Base-by-base conservation (phyloP, 2,113 vertebrate species). In the Hippocampus guttulatus region DNA sequence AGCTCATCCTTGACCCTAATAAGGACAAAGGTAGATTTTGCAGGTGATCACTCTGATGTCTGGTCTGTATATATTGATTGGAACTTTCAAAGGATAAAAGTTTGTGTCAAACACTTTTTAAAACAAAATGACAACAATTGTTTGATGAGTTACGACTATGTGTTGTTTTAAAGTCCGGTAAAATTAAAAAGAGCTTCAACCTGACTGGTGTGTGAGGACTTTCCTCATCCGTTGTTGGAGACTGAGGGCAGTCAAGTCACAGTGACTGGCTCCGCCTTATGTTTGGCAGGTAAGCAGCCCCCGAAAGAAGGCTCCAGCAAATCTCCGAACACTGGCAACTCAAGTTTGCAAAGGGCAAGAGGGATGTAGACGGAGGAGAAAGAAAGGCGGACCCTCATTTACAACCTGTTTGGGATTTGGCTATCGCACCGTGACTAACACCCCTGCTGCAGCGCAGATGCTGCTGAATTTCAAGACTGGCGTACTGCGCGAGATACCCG, bases 361-460 rank as follows among this genome's bases (percentile, higher is more conserved):
- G 85, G 82, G 85, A 87, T 84, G 70, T 75, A 87, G 89, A 90
- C 81, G 85, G 77, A 87, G 79, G 83, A 79, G 83, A 81, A 73
- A 81, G 86, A 89, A 88, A 89, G 79, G 79, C 88, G 86, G 88
- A 90, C 88, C 86, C 85, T 86, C 82, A 86, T 93, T 92, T 93
- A 92, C 89, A 92, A 92, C 91, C 89, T 91, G 91, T 91, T 91
- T 90, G 90, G 90, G 91, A 91, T 91, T 91, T 90, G 90, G 89
- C 89, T 86, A 84, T 82, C 82, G 87, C 86, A 88, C 86, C 86
- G 85, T 92, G 88, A 91, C 91, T 91, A 92, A 92, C 89, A 91
- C 91, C 89, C 89, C 87, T 88, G 86, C 89, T 88, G 90, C 78
- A 91, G 75, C 85, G 80, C 92, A 92, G 92, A 92, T 91, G 92